A percentile compares a stretch with the other conserved stretches of the same genome.
These are phyloP conservation scores for Gouania willdenowi DNA, from an alignment of 2,797 vertebrate genomes.

Conservation along the genomic window DNA sequence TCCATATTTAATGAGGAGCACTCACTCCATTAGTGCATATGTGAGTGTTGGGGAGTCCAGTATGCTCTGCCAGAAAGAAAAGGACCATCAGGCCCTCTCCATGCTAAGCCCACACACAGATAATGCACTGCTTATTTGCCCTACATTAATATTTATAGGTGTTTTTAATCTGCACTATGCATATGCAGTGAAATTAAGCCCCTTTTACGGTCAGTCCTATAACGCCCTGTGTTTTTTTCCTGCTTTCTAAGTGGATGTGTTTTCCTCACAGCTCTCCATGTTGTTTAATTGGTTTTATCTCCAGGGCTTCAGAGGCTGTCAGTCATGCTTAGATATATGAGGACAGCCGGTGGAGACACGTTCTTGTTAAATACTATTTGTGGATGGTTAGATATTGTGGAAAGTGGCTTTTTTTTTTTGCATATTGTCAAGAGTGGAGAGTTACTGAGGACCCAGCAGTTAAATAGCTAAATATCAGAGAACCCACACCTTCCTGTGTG, in stretches of 20 bases:
- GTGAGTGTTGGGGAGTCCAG: conserved; percentile 39
- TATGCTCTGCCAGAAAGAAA: conserved; percentile 15
- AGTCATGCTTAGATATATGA: conserved; percentile 68
- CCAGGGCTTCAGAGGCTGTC: conserved; percentile 59
- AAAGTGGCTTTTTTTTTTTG: too few relatives aligned
- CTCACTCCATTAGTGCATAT: conserved; percentile 52
- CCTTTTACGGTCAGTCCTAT: conserved; percentile 71
- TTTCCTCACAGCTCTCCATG: conserved; percentile 41
- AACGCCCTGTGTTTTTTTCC: conserved; percentile 75
- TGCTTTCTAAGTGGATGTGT: conserved; percentile 62
- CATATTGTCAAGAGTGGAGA: too few relatives aligned
- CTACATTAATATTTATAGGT: conserved; percentile 77
- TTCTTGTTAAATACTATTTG: conserved; percentile 42
- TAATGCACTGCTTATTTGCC: conserved; percentile 72
- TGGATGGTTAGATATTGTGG: conserved; percentile 14
- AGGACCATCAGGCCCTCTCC: conserved; percentile 51
- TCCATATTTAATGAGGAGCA: conserved; percentile 35
- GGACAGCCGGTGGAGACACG: conserved; percentile 51
- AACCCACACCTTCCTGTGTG: too few relatives aligned
- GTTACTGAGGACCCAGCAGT: too few relatives aligned
- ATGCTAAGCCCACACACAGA: conserved; percentile 68
- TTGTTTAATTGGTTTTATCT: conserved; percentile 72
- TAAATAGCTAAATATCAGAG: too few relatives aligned
- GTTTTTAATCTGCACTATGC: conserved; percentile 73
- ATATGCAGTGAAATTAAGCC: conserved; percentile 64